These are phyloP conservation scores for Drosophila kanekoi DNA, from an alignment of 2,888 invertebrate species.

Conservation along the genomic window DNA sequence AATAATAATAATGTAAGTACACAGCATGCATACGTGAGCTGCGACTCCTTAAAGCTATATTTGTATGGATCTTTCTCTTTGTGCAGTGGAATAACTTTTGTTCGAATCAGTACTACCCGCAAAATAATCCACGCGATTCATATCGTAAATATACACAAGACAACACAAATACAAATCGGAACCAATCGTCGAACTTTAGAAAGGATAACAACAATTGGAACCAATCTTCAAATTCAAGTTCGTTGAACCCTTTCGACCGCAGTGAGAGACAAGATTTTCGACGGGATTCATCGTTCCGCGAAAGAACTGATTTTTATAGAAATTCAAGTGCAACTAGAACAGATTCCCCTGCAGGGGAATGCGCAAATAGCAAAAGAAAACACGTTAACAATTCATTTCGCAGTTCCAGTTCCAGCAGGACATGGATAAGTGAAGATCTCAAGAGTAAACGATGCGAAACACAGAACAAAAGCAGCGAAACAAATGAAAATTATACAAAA, in stretches of 20 bases:
- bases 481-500: background rate
- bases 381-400: background rate
- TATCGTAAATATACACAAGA: slow-evolving; percentile 9
- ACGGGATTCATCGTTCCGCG: slow-evolving; percentile 6
- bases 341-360: background rate
- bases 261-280: background rate
- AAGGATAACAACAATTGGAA: slow-evolving; percentile 10
- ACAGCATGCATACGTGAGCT: background rate
- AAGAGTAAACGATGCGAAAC: background rate
- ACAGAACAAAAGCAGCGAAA: background rate
- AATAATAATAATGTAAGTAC: slow-evolving; percentile 65
- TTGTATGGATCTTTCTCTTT: slow-evolving; percentile 1
- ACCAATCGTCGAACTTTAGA: background rate
- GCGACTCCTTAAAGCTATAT: background rate
- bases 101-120: slow-evolving; percentile 10
- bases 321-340: slow-evolving; percentile 1
- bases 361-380: background rate
- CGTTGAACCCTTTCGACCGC: background rate
- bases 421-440: background rate
- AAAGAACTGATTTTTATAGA: slow-evolving; percentile 24
- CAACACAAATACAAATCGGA: slow-evolving; percentile 9
- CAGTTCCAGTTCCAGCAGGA: background rate
- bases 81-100: slow-evolving; percentile 32
- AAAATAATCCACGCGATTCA: slow-evolving; percentile 6
- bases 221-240: background rate